phyloP scores from a whole-genome alignment of 64 coral and sea anemone species.

The Dendronephthya gigantea region DNA sequence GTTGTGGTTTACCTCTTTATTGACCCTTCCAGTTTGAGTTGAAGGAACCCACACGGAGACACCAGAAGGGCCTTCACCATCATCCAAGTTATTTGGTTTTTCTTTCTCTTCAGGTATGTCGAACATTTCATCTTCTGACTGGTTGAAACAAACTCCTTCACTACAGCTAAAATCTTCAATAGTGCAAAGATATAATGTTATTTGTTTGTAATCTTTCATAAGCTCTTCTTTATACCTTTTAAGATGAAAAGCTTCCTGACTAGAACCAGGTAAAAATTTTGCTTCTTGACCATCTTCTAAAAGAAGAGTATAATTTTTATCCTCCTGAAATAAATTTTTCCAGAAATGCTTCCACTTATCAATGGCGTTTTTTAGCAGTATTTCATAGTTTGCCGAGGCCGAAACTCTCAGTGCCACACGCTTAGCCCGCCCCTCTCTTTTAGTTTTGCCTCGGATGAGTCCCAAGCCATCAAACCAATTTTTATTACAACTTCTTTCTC shows the following conservation, averaged over 20 bases:
- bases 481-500: background rate
- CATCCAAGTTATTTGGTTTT: background rate
- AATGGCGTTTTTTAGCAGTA: background rate
- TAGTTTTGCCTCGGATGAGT: background rate
- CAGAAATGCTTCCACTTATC: background rate
- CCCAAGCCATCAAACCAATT: background rate
- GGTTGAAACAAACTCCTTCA: background rate
- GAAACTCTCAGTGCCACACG: background rate
- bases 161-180: background rate
- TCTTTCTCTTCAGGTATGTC: background rate
- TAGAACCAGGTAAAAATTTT: background rate
- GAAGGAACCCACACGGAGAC: background rate
- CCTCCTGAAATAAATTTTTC: background rate
- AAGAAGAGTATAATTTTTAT: background rate
- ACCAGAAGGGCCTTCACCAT: background rate
- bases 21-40: background rate
- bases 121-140: background rate
- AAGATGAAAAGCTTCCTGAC: background rate
- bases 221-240: constrained; percentile 3
- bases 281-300: background rate
- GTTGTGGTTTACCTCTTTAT: background rate
- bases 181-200: background rate
- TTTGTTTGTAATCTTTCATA: background rate
- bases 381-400: background rate
- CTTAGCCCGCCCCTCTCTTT: background rate